These are phyloP conservation scores for Agrochola circellaris DNA, from an alignment of 2,888 invertebrate genomes.

Conservation along the genomic window DNA sequence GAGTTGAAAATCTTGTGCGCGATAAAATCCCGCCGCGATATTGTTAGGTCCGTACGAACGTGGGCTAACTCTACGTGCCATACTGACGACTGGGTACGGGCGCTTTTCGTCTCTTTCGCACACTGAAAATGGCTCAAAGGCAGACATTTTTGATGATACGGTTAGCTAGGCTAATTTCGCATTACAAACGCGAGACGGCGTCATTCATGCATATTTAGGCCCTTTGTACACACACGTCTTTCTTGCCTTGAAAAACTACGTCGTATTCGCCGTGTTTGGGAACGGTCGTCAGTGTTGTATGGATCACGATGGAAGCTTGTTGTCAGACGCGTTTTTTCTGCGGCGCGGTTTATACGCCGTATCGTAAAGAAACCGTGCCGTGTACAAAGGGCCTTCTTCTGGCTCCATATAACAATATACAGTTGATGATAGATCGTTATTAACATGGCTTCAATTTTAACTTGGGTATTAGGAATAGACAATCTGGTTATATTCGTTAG, in stretches of 20 bases:
- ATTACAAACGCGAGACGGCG: neutral
- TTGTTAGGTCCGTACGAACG: no score
- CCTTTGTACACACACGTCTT: no score
- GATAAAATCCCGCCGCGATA: no score
- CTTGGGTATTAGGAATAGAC: slow-evolving; percentile 15
- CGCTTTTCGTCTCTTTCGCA: neutral
- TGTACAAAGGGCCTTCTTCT: neutral
- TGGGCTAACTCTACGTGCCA: neutral
- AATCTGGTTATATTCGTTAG: slow-evolving; percentile 42
- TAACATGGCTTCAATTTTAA: slow-evolving; percentile 46
- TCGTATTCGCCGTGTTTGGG: no score
- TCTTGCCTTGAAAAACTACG: no score
- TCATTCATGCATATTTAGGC: slow-evolving; percentile 4
- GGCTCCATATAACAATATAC: slow-evolving; percentile 7
- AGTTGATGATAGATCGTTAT: slow-evolving; percentile 13
- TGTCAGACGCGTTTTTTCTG: no score
- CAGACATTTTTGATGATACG: neutral
- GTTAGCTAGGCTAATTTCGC: neutral
- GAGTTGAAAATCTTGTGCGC: no score
- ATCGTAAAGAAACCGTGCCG: no score
- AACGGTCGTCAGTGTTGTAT: no score
- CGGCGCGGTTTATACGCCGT: no score
- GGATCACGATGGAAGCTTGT: no score
- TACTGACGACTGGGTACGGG: neutral
- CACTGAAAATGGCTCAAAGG: neutral